Evolutionary conservation across 2,113 vertebrate species (phyloP).

Genomic region (Elgaria multicarinata): DNA sequence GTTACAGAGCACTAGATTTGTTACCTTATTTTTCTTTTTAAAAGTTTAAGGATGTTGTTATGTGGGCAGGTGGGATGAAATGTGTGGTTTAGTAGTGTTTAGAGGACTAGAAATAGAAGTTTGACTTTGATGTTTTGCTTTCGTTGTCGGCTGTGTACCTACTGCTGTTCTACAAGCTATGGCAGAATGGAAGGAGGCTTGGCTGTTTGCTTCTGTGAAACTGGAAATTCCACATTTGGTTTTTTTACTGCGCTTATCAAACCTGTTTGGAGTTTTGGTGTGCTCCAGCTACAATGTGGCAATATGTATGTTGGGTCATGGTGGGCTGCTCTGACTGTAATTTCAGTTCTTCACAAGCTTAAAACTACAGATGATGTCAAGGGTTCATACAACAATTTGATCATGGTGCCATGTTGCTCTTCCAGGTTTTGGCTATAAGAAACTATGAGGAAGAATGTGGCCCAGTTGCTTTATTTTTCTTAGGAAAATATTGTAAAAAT

Average conservation of each 20-base stretch:
- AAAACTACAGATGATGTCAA: not conserved
- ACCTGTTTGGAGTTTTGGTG: not conserved
- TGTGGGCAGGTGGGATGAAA: not conserved
- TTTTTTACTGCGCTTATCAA: not conserved
- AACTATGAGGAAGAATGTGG: not conserved
- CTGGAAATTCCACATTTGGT: not conserved
- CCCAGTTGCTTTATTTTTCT: not conserved
- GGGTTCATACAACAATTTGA: too few species aligned
- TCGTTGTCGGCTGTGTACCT: slow-evolving; percentile 6
- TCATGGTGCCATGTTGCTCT: too few species aligned
- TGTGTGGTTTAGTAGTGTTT: not conserved
- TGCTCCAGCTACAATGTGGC: not conserved
- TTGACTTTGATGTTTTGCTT: not conserved
- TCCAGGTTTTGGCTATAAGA: too few species aligned
- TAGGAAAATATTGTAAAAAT: not conserved
- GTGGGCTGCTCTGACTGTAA: not conserved
- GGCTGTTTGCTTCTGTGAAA: not conserved
- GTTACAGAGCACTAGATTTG: not conserved
- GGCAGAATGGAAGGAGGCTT: not conserved
- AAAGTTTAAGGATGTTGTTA: not conserved
- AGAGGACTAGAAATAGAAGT: not conserved
- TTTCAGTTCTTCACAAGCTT: not conserved
- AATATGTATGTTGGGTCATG: not conserved
- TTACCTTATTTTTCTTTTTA: not conserved
- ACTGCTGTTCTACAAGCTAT: not conserved